A percentile compares a stretch with the other conserved stretches of the same genome.
phyloP scores from a whole-genome alignment of 2,888 invertebrate species.

The Trilocha varians region DNA sequence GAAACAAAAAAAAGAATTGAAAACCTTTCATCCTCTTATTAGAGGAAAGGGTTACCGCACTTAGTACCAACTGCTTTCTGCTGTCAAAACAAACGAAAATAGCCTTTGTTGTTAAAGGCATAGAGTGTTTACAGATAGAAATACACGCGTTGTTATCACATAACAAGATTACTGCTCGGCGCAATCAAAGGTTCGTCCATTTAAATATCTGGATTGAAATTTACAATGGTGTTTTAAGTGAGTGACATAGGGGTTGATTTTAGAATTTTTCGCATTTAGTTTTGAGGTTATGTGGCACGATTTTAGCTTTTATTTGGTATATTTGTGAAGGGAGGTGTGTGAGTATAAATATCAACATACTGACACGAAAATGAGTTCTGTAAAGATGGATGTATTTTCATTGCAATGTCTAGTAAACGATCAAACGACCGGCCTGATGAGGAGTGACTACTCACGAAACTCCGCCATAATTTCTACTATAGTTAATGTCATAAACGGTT shows the following conservation, averaged over 20 bases:
- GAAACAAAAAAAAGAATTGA: slow-evolving; percentile 4
- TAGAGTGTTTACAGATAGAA: slow-evolving; percentile 16
- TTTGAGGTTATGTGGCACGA: no score
- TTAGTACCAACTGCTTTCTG: slow-evolving; percentile 17
- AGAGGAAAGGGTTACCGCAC: slow-evolving; percentile 51
- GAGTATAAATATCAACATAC: no score
- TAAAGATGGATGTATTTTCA: no score
- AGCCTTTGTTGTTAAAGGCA: slow-evolving; percentile 18
- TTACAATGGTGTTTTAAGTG: slow-evolving; percentile 46
- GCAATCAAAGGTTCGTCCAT: slow-evolving; percentile 61
- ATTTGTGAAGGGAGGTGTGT: no score
- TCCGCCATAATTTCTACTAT: no score
- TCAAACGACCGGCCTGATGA: no score
- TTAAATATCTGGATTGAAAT: slow-evolving; percentile 64
- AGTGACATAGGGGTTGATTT: slow-evolving; percentile 13
- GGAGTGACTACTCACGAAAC: no score
- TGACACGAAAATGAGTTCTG: no score
- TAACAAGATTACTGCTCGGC: slow-evolving; percentile 49
- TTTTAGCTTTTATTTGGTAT: no score
- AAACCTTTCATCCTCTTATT: slow-evolving; percentile 53
- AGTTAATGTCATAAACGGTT: no score
- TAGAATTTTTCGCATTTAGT: no score
- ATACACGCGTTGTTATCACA: slow-evolving; percentile 22
- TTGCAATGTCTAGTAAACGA: no score
- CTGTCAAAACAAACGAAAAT: slow-evolving; percentile 18